Evolutionary conservation across 92 coral and sea anemone species (phyloP).

Genomic region (Zoanthus solanderi): DNA sequence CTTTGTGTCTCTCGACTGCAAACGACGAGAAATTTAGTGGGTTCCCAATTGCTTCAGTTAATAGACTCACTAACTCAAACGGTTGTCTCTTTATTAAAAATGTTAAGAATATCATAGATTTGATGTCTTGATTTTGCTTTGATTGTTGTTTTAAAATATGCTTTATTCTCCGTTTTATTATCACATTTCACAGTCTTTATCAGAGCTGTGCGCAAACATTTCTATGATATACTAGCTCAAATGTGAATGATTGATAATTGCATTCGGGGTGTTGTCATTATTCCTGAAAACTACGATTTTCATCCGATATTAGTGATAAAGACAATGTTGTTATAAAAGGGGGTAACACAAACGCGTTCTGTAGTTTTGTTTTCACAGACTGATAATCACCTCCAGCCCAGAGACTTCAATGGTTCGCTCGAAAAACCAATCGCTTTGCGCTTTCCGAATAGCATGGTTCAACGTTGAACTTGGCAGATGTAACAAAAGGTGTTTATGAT

Average conservation of each 20-base stretch:
- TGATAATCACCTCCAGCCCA: background rate
- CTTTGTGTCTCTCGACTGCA: background rate
- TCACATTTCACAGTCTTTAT: constrained; percentile 13
- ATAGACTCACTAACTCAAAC: background rate
- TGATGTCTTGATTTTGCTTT: background rate
- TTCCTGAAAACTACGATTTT: constrained; percentile 18
- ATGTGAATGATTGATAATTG: constrained; percentile 16
- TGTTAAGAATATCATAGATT: background rate
- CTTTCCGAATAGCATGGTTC: background rate
- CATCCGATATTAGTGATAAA: constrained; percentile 37
- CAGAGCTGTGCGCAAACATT: background rate
- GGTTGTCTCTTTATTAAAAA: too few species aligned
- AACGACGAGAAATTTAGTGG: constrained; percentile 3
- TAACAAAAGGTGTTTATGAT: background rate
- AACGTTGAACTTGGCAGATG: background rate
- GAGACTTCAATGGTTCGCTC: background rate
- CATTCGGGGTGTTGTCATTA: constrained; percentile 30
- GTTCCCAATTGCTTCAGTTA: background rate
- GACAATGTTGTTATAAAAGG: constrained; percentile 12
- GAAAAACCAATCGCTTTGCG: background rate
- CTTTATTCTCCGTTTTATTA: constrained; percentile 23
- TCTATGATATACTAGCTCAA: background rate
- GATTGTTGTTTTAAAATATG: constrained; percentile 8
- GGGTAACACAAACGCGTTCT: background rate
- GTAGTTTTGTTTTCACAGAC: background rate